Base-by-base conservation (phyloP, 1,140 invertebrate genomes). In the Dendroctonus ponderosae region DNA sequence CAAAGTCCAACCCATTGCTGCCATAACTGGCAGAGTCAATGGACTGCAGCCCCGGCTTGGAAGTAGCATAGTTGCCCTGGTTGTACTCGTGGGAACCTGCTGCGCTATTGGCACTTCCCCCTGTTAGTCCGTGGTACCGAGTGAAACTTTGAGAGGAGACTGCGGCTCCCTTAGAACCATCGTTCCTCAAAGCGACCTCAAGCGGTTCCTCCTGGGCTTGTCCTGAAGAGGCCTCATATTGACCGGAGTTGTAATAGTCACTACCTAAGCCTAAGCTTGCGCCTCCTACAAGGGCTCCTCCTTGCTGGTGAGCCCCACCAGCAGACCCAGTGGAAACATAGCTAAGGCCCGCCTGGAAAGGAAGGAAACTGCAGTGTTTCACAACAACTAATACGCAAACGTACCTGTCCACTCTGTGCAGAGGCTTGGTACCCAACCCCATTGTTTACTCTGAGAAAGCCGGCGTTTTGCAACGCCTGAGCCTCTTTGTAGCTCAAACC, bases 391-490 rank as follows among this genome's bases (percentile, higher is more conserved):
- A 14, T 14, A 9, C 0, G 5, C 5, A 52, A 9, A 14, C 15
- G 8, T 40, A 56, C 53, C 53, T 56, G 5, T n/a, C 3, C 7
- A 56, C 39, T 39, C 12, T 52, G 50, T 41, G 14, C 51, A 15
- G 6, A 15, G 26, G 42, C 14, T 39, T 59, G 54, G 44, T 59
- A 66, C 7, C 37, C 64, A 8, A 48, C 64, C 11, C 66, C 66
- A 49, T 67, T 67, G 37, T 67, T 67, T 7, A 67, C 48, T 64
- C 61, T 67, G 2, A 74, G 58, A 26, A 74, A 49, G 8, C 71
- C 73, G 51, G 73, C 70, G 56, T 73, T 72, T 53, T 70, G 61
- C 9, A 74, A 49, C n/a, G 70, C 63, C 49, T 70, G 68, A 12
- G 66, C 60, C 38, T 68, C 70, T 14, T 74, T 74, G 39, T 66